A percentile compares a stretch with the other conserved stretches of the same genome.
These are phyloP conservation scores for Heliconius eleuchia DNA, from an alignment of 1,140 invertebrate genomes.

Conservation along the genomic window DNA sequence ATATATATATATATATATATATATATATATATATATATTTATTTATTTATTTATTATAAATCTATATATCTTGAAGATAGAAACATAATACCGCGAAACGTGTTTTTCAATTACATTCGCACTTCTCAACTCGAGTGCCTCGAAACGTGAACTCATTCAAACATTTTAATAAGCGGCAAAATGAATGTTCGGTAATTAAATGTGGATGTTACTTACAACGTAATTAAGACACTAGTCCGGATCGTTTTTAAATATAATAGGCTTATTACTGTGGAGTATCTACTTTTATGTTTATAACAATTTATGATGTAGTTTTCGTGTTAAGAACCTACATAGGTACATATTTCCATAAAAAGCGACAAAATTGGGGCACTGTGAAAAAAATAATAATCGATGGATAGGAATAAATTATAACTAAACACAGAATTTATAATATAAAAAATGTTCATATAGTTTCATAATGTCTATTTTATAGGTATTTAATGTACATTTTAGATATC, in stretches of 20 bases:
- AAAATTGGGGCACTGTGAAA: too few relatives aligned
- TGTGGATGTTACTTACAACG: conserved; percentile 22
- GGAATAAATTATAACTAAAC: too few relatives aligned
- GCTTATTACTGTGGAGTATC: background rate
- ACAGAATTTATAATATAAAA: too few relatives aligned
- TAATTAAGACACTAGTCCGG: conserved; percentile 25
- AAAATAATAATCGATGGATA: too few relatives aligned
- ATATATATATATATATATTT: background rate
- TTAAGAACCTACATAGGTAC: too few relatives aligned
- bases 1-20: too few relatives aligned
- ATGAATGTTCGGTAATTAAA: conserved; percentile 31
- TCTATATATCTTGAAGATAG: conserved; percentile 4
- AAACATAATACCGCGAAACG: conserved; percentile 23
- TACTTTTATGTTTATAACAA: too few relatives aligned
- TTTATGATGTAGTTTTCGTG: too few relatives aligned
- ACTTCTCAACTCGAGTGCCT: conserved; percentile 30
- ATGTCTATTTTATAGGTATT: too few relatives aligned
- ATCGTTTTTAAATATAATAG: background rate
- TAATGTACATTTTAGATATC: too few relatives aligned
- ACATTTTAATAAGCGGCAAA: conserved; percentile 31
- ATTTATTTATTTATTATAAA: background rate
- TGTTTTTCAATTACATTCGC: conserved; percentile 33
- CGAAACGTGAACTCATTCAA: conserved; percentile 21
- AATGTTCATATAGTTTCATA: too few relatives aligned
- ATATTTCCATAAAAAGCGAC: too few relatives aligned